These are phyloP conservation scores for Halichoeres trimaculatus DNA, from an alignment of 2,113 vertebrate genomes.

Conservation along the genomic window DNA sequence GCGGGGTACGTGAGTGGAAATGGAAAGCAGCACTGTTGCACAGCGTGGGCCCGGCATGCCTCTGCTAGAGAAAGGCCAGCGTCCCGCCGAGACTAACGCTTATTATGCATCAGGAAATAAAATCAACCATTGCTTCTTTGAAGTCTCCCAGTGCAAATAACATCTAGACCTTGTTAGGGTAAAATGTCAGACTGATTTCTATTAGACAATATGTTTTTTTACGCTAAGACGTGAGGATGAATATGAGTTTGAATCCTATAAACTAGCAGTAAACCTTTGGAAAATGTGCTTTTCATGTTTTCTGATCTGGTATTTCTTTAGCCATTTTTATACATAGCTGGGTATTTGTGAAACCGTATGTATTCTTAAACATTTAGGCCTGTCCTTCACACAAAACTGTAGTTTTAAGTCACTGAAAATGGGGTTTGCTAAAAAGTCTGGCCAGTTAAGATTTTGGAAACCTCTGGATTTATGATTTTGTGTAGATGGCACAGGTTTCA, in stretches of 20 bases:
- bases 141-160: constrained; percentile 39
- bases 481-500: no score
- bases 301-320: no score
- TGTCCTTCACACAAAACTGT: no score
- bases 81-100: constrained; percentile 45
- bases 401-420: no score
- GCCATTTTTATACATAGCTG: no score
- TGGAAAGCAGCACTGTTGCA: constrained; percentile 49
- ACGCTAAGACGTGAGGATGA: neutral
- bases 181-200: constrained; percentile 30
- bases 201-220: constrained; percentile 22
- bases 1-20: constrained; percentile 73
- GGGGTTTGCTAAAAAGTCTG: no score
- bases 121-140: constrained; percentile 27
- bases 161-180: constrained; percentile 34
- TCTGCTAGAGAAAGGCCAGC: constrained; percentile 54
- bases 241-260: constrained; percentile 1
- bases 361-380: no score
- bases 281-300: no score
- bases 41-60: constrained; percentile 41
- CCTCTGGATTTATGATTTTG: no score
- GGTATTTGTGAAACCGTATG: no score
- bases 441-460: no score
- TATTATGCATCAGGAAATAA: constrained; percentile 41
- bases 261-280: neutral